Percentiles rank a stretch among this genome's conserved stretches.
Conservation (phyloP, 2,113 vertebrate species). For the Hipposideros armiger region DNA sequence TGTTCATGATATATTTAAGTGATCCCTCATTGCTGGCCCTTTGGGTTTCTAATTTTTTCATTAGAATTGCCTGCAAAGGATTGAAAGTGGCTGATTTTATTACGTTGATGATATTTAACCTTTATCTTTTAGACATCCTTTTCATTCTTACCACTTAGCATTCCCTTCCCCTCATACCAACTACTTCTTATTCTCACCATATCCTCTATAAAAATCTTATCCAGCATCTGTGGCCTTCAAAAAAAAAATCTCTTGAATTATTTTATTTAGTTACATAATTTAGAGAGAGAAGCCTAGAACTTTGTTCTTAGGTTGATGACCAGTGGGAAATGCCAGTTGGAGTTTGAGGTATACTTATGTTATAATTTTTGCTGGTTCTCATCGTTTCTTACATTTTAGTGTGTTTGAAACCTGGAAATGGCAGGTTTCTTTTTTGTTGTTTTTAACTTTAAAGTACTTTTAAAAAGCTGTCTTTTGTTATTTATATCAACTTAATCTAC, state of each 20-base stretch:
- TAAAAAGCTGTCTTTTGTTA: neutral
- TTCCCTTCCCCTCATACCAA: neutral
- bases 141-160: neutral
- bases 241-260: neutral
- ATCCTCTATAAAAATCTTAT: neutral
- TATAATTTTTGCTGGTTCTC: neutral
- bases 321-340: neutral
- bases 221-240: neutral
- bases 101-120: neutral
- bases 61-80: neutral
- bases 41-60: slow-evolving; percentile 28
- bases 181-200: neutral
- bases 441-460: neutral
- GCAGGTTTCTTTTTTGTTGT: neutral
- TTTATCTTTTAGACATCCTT: neutral
- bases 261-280: neutral
- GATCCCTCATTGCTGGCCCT: neutral
- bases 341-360: neutral
- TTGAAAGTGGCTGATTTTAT: neutral
- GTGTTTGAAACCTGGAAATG: neutral
- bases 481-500: neutral
- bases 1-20: neutral
- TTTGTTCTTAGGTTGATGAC: neutral
- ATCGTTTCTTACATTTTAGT: neutral
- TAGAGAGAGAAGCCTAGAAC: neutral